These are phyloP conservation scores for Nestor notabilis DNA, from an alignment of 2,113 vertebrate genomes.

Conservation along the genomic window DNA sequence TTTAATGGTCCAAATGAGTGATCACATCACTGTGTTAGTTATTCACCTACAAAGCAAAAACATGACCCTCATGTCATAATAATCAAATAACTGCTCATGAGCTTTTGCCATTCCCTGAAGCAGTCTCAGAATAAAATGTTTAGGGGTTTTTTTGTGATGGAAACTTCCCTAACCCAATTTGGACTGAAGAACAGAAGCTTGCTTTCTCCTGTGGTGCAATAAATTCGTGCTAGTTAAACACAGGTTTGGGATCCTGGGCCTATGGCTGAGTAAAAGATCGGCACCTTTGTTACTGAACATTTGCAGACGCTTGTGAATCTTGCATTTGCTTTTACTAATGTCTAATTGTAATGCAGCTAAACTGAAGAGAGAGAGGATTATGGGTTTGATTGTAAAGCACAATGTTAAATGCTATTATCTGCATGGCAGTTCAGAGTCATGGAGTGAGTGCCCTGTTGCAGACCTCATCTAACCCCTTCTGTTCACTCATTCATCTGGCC, in stretches of 20 bases:
- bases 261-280: background rate
- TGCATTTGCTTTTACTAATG: background rate
- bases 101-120: slow-evolving; percentile 29
- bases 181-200: background rate
- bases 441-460: background rate
- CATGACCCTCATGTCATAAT: background rate
- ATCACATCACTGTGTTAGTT: background rate
- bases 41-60: background rate
- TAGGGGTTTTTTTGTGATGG: background rate
- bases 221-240: background rate
- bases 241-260: background rate
- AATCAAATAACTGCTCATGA: slow-evolving; percentile 31
- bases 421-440: background rate
- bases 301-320: background rate
- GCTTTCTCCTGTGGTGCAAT: background rate
- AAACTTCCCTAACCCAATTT: background rate
- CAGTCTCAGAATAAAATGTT: background rate
- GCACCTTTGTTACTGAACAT: background rate
- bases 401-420: background rate
- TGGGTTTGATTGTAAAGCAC: background rate
- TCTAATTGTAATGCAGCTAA: background rate
- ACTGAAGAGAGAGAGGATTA: background rate
- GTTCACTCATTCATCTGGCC: background rate
- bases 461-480: background rate
- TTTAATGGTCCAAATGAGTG: background rate